phyloP scores from a whole-genome alignment of 2,113 vertebrate genomes.

The Pedetes capensis region DNA sequence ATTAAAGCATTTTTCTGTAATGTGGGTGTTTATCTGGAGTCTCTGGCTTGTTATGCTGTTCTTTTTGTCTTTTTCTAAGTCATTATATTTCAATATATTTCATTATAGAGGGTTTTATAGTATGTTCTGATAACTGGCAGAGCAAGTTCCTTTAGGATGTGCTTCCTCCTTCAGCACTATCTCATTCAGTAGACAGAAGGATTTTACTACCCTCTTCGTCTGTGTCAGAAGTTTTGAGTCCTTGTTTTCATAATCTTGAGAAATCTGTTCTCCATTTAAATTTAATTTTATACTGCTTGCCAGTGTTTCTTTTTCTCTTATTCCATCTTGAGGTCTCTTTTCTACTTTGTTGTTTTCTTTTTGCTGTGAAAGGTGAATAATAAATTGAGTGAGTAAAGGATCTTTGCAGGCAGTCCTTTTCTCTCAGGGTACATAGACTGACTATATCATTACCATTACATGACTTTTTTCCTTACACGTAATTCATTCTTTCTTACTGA shows the following conservation, averaged over 20 bases:
- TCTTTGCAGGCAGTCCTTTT: background rate
- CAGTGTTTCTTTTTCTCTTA: background rate
- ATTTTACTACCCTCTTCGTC: background rate
- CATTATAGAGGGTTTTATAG: background rate
- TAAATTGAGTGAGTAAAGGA: background rate
- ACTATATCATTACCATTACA: background rate
- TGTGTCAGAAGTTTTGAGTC: background rate
- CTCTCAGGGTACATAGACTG: background rate
- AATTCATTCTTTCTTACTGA: background rate
- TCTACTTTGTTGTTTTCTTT: conserved; percentile 2
- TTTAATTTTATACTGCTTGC: background rate
- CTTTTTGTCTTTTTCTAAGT: conserved; percentile 16
- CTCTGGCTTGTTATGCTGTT: background rate
- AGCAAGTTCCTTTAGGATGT: background rate
- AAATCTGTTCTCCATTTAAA: background rate
- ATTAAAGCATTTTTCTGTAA: background rate
- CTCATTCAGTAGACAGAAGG: no score
- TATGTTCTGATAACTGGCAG: background rate
- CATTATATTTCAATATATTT: background rate
- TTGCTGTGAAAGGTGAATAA: background rate
- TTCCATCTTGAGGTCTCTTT: background rate
- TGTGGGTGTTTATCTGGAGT: background rate
- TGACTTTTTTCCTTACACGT: background rate
- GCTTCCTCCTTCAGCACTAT: background rate
- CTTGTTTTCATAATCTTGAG: background rate